phyloP scores from a whole-genome alignment of 2,888 invertebrate genomes.

The Spicauda simplicius region DNA sequence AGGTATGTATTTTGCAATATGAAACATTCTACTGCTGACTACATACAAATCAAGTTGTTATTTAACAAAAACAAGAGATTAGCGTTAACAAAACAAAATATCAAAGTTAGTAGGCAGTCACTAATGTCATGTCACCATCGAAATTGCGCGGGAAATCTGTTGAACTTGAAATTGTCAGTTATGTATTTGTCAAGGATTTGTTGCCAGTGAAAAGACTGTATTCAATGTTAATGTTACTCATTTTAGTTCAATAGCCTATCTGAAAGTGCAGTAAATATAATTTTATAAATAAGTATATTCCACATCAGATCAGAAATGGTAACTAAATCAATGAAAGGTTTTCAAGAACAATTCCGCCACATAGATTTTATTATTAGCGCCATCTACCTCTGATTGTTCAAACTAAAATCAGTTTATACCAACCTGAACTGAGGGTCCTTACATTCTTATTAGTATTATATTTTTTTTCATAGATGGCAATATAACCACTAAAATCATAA shows the following conservation, averaged over 20 bases:
- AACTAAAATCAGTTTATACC: not conserved
- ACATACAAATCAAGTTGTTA: not conserved
- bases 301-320: no score
- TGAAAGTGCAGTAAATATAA: no score
- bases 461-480: slow-evolving; percentile 9
- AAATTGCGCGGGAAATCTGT: slow-evolving; percentile 33
- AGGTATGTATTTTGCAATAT: no score
- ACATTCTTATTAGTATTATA: not conserved
- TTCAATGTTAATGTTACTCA: no score
- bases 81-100: not conserved
- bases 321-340: no score
- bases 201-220: no score
- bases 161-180: no score
- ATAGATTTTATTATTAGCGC: slow-evolving; percentile 7
- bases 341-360: no score
- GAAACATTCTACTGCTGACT: no score
- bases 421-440: not conserved
- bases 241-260: no score
- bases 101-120: not conserved
- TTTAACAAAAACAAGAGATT: not conserved
- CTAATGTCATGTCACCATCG: slow-evolving; percentile 25
- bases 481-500: not conserved
- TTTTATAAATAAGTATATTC: no score
- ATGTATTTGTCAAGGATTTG: no score
- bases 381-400: not conserved